Conservation (phyloP, 2,888 invertebrate genomes). For the Oxycera nigricornis region DNA sequence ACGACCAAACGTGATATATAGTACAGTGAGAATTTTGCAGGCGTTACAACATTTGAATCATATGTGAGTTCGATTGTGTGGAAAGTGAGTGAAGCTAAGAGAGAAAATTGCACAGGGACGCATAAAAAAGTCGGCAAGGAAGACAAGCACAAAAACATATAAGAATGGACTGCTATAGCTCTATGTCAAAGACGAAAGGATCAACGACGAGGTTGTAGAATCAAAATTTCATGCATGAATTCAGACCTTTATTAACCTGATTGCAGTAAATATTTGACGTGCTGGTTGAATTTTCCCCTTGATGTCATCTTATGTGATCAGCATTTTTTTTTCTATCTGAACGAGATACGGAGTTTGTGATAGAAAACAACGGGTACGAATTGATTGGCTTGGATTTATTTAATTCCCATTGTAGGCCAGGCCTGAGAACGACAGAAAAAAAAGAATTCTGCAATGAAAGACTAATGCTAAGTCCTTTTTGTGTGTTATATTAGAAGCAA, state of each 20-base stretch:
- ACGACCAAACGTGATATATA: no score
- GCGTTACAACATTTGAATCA: constrained; percentile 13
- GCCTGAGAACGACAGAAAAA: neutral
- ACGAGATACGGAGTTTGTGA: neutral
- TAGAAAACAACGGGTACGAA: constrained; percentile 5
- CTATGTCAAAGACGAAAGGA: constrained; percentile 4
- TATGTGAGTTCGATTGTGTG: constrained; percentile 19
- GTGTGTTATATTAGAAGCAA: no score
- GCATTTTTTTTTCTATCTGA: constrained; percentile 7
- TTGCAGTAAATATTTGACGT: constrained; percentile 41
- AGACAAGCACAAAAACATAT: neutral
- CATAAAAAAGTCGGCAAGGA: neutral
- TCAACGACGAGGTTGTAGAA: constrained; percentile 25
- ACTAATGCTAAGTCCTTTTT: no score
- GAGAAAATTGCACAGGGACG: neutral
- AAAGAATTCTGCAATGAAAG: no score
- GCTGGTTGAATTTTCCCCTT: constrained; percentile 3
- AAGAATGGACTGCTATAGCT: neutral
- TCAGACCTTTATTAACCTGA: constrained; percentile 38
- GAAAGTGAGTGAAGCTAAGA: neutral
- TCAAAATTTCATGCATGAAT: constrained; percentile 43
- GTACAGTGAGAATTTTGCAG: neutral
- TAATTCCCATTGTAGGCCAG: neutral
- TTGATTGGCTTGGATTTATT: constrained; percentile 16
- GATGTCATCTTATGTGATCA: constrained; percentile 28